Percentiles rank a stretch among this genome's conserved stretches.
Conservation (phyloP, 2,113 vertebrate species). For the Actinemys pallida region DNA sequence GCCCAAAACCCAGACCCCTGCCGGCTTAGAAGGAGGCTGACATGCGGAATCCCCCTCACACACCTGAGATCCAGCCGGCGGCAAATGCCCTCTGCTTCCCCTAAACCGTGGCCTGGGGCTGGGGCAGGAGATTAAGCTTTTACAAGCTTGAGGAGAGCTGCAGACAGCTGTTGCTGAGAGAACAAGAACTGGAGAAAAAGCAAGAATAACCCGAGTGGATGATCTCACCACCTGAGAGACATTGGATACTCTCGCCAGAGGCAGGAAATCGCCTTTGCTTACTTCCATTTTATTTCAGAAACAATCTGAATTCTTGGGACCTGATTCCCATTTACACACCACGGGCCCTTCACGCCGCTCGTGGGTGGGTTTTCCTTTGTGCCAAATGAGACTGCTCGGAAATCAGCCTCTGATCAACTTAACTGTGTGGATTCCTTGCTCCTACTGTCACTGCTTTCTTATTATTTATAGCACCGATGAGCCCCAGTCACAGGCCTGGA, state of each 20-base stretch:
- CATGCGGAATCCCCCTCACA: neutral
- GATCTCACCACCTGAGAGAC: neutral
- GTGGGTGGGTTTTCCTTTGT: neutral
- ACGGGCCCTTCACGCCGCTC: fast-evolving
- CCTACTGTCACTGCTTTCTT: neutral
- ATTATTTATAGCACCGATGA: neutral
- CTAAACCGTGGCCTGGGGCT: neutral
- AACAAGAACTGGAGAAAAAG: neutral
- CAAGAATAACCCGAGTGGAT: neutral
- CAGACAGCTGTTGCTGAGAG: neutral
- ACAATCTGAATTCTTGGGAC: neutral
- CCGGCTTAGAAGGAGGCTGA: neutral
- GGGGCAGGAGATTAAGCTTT: neutral
- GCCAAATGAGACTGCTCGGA: neutral
- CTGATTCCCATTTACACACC: neutral
- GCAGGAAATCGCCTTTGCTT: neutral
- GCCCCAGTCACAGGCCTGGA: neutral
- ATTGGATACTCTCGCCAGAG: neutral
- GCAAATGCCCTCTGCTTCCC: neutral
- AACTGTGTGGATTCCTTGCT: neutral
- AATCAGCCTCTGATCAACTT: neutral
- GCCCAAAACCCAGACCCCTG: neutral
- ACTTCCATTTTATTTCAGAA: neutral
- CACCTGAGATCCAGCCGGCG: neutral
- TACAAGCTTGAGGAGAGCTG: neutral